Evolutionary conservation across 2,797 vertebrate species (phyloP).

Genomic region (Rhinatrema bivittatum): DNA sequence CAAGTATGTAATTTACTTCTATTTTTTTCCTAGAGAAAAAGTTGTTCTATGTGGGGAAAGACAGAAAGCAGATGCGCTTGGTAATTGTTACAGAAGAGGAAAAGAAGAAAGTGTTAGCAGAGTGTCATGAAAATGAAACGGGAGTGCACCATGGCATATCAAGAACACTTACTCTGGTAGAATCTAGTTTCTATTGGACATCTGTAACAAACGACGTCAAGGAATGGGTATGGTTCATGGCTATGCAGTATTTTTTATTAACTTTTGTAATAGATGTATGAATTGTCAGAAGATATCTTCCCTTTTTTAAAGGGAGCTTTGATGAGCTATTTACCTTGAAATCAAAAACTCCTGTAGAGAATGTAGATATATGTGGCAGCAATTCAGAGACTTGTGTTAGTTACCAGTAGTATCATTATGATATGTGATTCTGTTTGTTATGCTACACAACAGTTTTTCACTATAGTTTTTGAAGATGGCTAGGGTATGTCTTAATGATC

Average conservation of each 20-base stretch:
- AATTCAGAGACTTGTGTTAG: too few species aligned
- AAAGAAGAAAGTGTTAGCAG: conserved; percentile 50
- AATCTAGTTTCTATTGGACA: conserved; percentile 57
- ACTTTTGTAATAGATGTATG: too few species aligned
- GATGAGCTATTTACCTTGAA: too few species aligned
- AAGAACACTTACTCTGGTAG: conserved; percentile 55
- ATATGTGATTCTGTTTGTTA: background rate
- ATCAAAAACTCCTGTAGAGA: too few species aligned
- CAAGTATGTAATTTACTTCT: too few species aligned
- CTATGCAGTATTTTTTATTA: conserved; percentile 3
- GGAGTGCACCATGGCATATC: conserved; percentile 55
- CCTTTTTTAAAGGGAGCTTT: too few species aligned
- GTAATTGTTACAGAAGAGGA: conserved; percentile 59
- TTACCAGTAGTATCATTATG: too few species aligned
- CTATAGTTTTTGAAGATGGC: conserved; percentile 3
- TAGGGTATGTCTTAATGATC: conserved; percentile 6
- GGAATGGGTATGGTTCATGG: conserved; percentile 54
- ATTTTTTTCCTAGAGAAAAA: conserved; percentile 56
- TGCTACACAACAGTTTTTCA: background rate
- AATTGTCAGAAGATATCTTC: too few species aligned
- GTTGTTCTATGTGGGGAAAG: conserved; percentile 57
- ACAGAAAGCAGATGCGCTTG: conserved; percentile 55
- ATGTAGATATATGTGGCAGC: too few species aligned
- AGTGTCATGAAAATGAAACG: conserved; percentile 46
- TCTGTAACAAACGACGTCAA: conserved; percentile 60